Evolutionary conservation across 53 echinoderm and acorn worm genomes (phyloP).

Genomic region (Zoroaster sp.): DNA sequence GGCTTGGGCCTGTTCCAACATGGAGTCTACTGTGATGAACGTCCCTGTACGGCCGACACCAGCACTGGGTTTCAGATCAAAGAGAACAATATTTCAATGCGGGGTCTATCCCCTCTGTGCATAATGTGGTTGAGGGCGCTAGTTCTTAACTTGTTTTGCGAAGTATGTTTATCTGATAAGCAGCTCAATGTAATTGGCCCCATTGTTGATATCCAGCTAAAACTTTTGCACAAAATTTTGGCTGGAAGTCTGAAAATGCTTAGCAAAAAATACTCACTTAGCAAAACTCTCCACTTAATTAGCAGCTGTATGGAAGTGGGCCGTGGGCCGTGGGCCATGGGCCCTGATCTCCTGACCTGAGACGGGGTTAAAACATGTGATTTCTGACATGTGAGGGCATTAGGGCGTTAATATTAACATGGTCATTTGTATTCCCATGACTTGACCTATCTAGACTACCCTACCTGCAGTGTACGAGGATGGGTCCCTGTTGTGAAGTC

Average conservation of each 20-base stretch:
- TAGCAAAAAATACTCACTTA: not conserved
- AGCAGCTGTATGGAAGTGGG: not conserved
- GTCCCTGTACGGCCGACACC: conserved; percentile 93
- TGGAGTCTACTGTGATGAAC: conserved; percentile 73
- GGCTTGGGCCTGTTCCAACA: conserved; percentile 57
- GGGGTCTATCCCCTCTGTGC: not conserved
- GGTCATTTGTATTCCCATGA: too few relatives aligned
- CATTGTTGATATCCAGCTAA: not conserved
- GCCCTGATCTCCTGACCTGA: too few relatives aligned
- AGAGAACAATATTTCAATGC: too few relatives aligned
- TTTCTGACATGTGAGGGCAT: too few relatives aligned
- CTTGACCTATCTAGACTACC: too few relatives aligned
- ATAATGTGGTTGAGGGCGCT: not conserved
- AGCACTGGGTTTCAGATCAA: conserved; percentile 65
- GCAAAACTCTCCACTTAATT: too few relatives aligned
- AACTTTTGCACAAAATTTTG: not conserved
- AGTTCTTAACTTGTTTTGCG: not conserved
- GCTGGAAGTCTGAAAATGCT: not conserved
- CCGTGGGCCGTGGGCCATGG: too few relatives aligned
- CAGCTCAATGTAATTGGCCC: not conserved
- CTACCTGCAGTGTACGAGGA: conserved; percentile 90
- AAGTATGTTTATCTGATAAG: not conserved
- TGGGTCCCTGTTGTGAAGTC: conserved; percentile 36
- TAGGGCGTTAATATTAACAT: not conserved
- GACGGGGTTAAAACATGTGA: too few relatives aligned